Evolutionary conservation across 1,140 invertebrate genomes (phyloP).

Genomic region (Matsumurasca onukii): DNA sequence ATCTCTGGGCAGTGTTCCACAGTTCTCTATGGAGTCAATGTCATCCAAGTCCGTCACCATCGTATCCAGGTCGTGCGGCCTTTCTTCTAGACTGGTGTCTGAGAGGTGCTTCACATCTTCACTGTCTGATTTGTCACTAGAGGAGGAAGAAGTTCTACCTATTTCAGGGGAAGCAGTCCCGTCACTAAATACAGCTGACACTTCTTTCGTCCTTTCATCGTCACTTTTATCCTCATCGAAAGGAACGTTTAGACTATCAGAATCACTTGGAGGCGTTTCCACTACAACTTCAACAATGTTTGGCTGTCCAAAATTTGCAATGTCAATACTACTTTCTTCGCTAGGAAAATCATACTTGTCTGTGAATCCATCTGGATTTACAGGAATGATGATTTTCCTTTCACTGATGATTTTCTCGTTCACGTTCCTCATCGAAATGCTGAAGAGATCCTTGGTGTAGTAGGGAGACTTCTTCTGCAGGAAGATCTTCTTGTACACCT

Average conservation of each 20-base stretch:
- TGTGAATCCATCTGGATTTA: neutral
- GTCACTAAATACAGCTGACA: too few relatives aligned
- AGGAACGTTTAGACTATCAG: neutral
- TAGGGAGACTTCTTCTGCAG: conserved; percentile 7
- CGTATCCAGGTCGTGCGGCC: neutral
- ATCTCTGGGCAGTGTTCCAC: neutral
- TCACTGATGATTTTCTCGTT: conserved; percentile 15
- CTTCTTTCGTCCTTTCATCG: neutral
- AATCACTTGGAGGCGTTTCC: neutral
- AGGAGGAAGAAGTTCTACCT: neutral
- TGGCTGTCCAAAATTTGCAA: neutral
- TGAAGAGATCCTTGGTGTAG: conserved; percentile 14
- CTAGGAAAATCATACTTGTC: conserved; percentile 2
- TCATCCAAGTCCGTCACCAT: conserved; percentile 9
- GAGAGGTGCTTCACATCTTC: neutral
- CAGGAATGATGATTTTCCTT: conserved; percentile 14
- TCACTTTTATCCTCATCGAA: neutral
- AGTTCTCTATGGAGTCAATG: neutral
- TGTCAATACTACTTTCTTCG: conserved; percentile 1
- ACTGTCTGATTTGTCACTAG: neutral
- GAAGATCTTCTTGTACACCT: conserved; percentile 8
- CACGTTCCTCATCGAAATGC: conserved; percentile 14
- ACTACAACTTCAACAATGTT: conserved; percentile 2
- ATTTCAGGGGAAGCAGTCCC: too few relatives aligned
- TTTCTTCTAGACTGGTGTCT: neutral